Evolutionary conservation across 2,113 vertebrate species (phyloP).

Genomic region (Entelurus aequoreus): DNA sequence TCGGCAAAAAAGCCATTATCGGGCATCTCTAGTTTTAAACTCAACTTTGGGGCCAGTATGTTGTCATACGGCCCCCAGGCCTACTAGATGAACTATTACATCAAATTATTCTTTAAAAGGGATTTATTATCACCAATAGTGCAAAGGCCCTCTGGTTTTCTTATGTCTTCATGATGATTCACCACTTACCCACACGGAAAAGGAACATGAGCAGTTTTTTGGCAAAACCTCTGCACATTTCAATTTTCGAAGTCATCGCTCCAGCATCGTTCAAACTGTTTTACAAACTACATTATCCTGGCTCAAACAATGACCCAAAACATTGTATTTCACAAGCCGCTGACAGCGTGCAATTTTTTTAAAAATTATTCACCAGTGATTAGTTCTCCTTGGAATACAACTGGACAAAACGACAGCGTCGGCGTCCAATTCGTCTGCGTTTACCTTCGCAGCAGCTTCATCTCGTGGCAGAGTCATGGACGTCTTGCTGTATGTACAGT

Average conservation of each 20-base stretch:
- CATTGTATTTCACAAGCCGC: neutral
- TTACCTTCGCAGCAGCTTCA: slow-evolving; percentile 19
- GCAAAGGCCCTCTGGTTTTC: too few species aligned
- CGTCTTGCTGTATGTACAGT: slow-evolving; percentile 16
- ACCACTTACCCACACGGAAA: too few species aligned
- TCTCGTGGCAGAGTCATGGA: slow-evolving; percentile 18
- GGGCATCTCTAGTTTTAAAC: too few species aligned
- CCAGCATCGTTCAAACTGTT: slow-evolving; percentile 2
- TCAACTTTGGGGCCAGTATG: too few species aligned
- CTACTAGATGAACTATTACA: too few species aligned
- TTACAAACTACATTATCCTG: slow-evolving; percentile 2
- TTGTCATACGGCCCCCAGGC: too few species aligned
- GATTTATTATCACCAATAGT: too few species aligned
- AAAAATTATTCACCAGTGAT: slow-evolving; percentile 12
- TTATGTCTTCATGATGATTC: too few species aligned
- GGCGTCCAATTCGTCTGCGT: slow-evolving; percentile 6
- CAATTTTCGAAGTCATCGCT: neutral
- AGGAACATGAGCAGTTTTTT: too few species aligned
- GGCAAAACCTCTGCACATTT: too few species aligned
- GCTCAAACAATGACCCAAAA: slow-evolving; percentile 5
- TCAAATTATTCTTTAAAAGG: too few species aligned
- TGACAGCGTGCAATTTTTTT: slow-evolving; percentile 22
- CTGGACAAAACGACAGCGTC: slow-evolving; percentile 3
- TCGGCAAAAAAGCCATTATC: too few species aligned
- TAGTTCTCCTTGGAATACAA: slow-evolving; percentile 7